A percentile compares a stretch with the other conserved stretches of the same genome.
These are phyloP conservation scores for Macrophya annulata DNA, from an alignment of 2,888 invertebrate genomes.

Conservation along the genomic window DNA sequence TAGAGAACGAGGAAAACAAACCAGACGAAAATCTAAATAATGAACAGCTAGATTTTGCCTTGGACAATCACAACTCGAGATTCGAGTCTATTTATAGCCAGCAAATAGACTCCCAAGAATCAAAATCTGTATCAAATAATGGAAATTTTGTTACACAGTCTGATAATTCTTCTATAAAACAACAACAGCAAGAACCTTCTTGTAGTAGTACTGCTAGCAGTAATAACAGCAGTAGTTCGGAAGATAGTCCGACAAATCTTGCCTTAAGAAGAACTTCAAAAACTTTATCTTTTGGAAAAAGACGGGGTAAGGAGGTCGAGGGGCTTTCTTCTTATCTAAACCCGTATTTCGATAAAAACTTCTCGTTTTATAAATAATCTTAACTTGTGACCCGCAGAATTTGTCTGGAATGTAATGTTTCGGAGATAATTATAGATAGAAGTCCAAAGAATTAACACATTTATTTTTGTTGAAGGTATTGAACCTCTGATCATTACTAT, in stretches of 20 bases:
- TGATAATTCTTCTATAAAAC: conserved; percentile 66
- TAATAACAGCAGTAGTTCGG: conserved; percentile 76
- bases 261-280: conserved; percentile 75
- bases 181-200: conserved; percentile 59
- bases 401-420: not conserved
- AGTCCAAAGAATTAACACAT: not conserved
- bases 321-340: not conserved
- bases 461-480: not conserved
- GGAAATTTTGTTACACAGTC: conserved; percentile 71
- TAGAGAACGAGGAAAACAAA: conserved; percentile 70
- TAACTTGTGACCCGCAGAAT: not conserved
- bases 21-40: conserved; percentile 72
- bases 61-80: conserved; percentile 77
- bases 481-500: not conserved
- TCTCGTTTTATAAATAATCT: not conserved
- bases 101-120: conserved; percentile 73
- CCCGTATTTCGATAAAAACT: not conserved
- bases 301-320: conserved; percentile 68
- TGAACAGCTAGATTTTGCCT: conserved; percentile 71
- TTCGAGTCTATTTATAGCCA: conserved; percentile 78
- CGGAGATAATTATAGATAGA: not conserved
- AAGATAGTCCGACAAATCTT: conserved; percentile 76
- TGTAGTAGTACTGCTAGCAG: conserved; percentile 73
- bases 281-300: conserved; percentile 76
- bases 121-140: conserved; percentile 73